Base-by-base conservation (phyloP, 2,797 vertebrate genomes). In the Premnoplex brunnescens region DNA sequence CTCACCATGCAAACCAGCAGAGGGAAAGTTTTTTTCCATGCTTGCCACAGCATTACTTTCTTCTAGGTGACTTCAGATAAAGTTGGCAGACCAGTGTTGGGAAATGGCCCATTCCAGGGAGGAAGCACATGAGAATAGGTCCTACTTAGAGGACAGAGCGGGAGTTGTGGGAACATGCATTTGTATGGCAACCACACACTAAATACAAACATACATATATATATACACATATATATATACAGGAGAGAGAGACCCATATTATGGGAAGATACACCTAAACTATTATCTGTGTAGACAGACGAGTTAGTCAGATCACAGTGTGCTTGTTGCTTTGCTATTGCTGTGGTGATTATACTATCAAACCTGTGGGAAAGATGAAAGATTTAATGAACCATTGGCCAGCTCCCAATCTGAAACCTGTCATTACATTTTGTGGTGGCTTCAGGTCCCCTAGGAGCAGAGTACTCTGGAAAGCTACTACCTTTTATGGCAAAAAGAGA, bases 161-260 rank as follows among this genome's bases (percentile, higher is more conserved):
- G 44, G 15, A 72, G 32, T 52, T 82, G 44, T 49, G 58, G n/a
- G 41, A 88, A 75, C 3, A 12, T 6, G 6, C 23, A 34, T 75
- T 41, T 64, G 15, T 52, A 52, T 9, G n/a, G 51, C 0, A 0
- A 55, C 20, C 3, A 8, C 28, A 60, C 7, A 19, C 13, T 19
- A 73, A 58, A 73, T 52, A 62, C 19, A 62, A 41, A 41, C 39
- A 39, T 39, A 62, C 19, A 30, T 28, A 39, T 7, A 59, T 18
- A 59, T 9, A 60, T 20, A 20, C 20, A 27, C 34, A n/a, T 22
- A 55, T 55, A 24, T 16, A 56, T 34, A 34, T 23, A 48, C 22
- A 24, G 22, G 30, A 32, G 30, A 54, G 28, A 54, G 18, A 54
- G 11, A 54, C 30, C 19, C 52, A 54, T 54, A 62, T 10, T 56